Evolutionary conservation across 2,888 invertebrate genomes (phyloP), one percentile per base, ranked within the genome.

Genomic region (Clunio marinus): DNA sequence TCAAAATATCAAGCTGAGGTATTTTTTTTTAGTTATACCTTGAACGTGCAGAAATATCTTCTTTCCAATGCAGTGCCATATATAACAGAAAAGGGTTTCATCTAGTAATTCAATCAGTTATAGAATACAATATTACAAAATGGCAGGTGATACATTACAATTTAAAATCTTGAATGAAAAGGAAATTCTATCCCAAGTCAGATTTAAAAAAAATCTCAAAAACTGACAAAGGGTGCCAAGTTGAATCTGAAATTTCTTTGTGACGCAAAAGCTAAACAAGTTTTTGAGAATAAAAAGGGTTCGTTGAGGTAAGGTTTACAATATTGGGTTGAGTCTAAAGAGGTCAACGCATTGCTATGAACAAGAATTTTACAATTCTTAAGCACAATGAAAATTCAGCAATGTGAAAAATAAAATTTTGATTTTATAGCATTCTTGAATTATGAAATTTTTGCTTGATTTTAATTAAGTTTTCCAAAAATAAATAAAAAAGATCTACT

Each of bases 391-490:
- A 41, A 41, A 41, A 41, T 41, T 22, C 10, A 8, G n/a, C 10
- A n/a, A n/a, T 4, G n/a, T 7, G 10, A 15, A n/a, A 22, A 51
- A 17, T 51, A 51, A 51, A n/a, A n/a, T n/a, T n/a, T n/a, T n/a
- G n/a, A n/a, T 51, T 20, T 51, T 51, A 15, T 17, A 51, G 8
- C 8, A 17, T 51, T 20, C 22, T 51, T 51, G 17, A 17, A 51
- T 20, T 17, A 51, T 51, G 17, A 41, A 41, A 41, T 51, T 51
- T n/a, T 51, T 51, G 22, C 51, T 51, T 8, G 17, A 51, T 8
- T 51, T 51, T 51, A 51, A 51, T 51, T 51, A 51, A 51, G 51
- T 17, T 51, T 51, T 7, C 32, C 32, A 51, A 51, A 22, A 51
- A 17, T 2, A 51, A 51, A 51, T 51, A 51, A 51, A 22, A 17